Percentiles rank a stretch among this genome's conserved stretches.
Conservation (phyloP, 2,888 invertebrate genomes). For the Tanytarsus gracilentus region DNA sequence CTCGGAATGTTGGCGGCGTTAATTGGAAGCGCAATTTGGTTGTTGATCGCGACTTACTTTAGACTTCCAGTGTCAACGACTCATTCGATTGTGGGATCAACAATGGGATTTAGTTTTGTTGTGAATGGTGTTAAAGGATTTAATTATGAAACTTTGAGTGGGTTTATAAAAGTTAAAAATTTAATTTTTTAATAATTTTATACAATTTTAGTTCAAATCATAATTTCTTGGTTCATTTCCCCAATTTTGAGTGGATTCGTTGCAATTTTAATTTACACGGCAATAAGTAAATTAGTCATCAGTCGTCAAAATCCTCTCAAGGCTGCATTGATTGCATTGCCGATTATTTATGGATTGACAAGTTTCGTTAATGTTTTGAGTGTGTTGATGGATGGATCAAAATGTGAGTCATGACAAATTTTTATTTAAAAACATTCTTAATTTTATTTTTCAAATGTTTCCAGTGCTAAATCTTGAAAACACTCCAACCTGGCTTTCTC, state of each 20-base stretch:
- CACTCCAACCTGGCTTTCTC: not conserved
- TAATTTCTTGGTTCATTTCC: slow-evolving; percentile 88
- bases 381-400: slow-evolving; percentile 79
- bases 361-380: slow-evolving; percentile 79
- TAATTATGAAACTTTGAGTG: slow-evolving; percentile 53
- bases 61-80: slow-evolving; percentile 90
- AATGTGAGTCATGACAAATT: slow-evolving; percentile 50
- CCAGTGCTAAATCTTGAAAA: not conserved
- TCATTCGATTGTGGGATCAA: slow-evolving; percentile 93
- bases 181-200: slow-evolving; percentile 29
- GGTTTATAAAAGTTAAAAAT: slow-evolving; percentile 30
- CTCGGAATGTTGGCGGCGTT: slow-evolving; percentile 79
- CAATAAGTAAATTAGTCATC: slow-evolving; percentile 67
- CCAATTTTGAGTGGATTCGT: slow-evolving; percentile 80
- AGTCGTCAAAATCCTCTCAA: slow-evolving; percentile 59
- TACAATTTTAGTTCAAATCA: slow-evolving; percentile 38
- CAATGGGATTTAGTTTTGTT: slow-evolving; percentile 84
- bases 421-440: not conserved
- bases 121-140: slow-evolving; percentile 72
- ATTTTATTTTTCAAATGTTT: not conserved
- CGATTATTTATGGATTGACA: slow-evolving; percentile 80
- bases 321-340: slow-evolving; percentile 67
- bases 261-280: slow-evolving; percentile 63
- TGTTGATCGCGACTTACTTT: slow-evolving; percentile 79
- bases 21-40: slow-evolving; percentile 77